phyloP scores from a whole-genome alignment of 2,888 invertebrate species.

The Caenorhabditis japonica region DNA sequence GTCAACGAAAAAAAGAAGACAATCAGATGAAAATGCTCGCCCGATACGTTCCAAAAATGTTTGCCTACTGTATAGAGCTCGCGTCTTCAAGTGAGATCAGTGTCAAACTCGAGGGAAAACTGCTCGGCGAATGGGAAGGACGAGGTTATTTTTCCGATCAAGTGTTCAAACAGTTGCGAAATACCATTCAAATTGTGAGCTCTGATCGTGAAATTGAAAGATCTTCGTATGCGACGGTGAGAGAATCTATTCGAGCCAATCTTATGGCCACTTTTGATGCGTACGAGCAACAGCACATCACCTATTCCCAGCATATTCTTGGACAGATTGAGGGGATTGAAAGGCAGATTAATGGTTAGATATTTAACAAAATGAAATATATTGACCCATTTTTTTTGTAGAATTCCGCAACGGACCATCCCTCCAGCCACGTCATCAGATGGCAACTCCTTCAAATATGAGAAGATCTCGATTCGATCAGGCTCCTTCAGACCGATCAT shows the following conservation, averaged over 20 bases:
- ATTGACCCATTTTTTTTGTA: too few relatives aligned
- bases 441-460: conserved; percentile 5
- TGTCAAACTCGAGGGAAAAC: conserved; percentile 84
- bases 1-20: conserved; percentile 94
- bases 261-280: conserved; percentile 82
- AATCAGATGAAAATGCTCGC: conserved; percentile 93
- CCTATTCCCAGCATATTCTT: conserved; percentile 77
- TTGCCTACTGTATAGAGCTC: conserved; percentile 91
- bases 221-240: conserved; percentile 18
- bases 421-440: not conserved
- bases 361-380: not conserved
- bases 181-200: conserved; percentile 81
- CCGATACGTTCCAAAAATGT: conserved; percentile 96
- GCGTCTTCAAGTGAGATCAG: conserved; percentile 75
- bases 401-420: conserved; percentile 38
- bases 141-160: conserved; percentile 81
- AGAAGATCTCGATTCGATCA: conserved; percentile 61
- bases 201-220: conserved; percentile 45
- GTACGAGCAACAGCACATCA: conserved; percentile 94
- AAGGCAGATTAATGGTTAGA: conserved; percentile 29
- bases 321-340: conserved; percentile 33
- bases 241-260: conserved; percentile 27
- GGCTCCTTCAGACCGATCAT: conserved; percentile 17
- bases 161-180: conserved; percentile 82
- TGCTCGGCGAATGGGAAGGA: conserved; percentile 93